phyloP scores from a whole-genome alignment of 2,888 invertebrate species.

The Callinectes sapidus region DNA sequence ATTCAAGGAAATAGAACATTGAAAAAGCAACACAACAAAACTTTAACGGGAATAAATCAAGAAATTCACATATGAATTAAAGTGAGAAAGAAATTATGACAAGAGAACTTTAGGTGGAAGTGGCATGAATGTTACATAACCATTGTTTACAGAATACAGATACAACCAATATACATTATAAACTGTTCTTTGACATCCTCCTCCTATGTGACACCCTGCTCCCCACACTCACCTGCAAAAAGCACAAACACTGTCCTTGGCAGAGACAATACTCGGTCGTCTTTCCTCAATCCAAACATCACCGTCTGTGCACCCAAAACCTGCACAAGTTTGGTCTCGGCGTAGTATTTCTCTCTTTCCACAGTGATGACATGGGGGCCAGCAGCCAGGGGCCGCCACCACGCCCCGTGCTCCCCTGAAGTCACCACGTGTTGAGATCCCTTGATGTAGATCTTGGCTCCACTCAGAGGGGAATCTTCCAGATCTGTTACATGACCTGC shows the following conservation, averaged over 20 bases:
- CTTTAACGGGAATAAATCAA: neutral
- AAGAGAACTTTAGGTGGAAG: no score
- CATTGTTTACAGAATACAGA: no score
- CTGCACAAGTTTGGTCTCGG: conserved; percentile 50
- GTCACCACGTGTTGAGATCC: conserved; percentile 48
- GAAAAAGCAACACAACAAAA: neutral
- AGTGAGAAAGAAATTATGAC: no score
- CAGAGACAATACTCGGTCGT: conserved; percentile 52
- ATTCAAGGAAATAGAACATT: neutral
- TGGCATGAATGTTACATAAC: no score
- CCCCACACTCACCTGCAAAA: conserved; percentile 49
- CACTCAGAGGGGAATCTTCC: conserved; percentile 34
- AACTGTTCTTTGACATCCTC: neutral
- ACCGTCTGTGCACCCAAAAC: conserved; percentile 48
- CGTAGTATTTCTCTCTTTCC: conserved; percentile 37
- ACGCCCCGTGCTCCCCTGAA: conserved; percentile 51
- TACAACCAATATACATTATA: no score
- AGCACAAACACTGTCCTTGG: conserved; percentile 61
- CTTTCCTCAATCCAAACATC: conserved; percentile 51
- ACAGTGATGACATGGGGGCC: conserved; percentile 50
- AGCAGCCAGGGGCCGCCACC: conserved; percentile 53
- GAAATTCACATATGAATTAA: no score
- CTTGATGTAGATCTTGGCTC: conserved; percentile 40
- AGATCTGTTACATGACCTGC: conserved; percentile 55
- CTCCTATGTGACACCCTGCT: no score